Conservation (phyloP, 2,113 vertebrate species). For the Poicephalus gulielmi region DNA sequence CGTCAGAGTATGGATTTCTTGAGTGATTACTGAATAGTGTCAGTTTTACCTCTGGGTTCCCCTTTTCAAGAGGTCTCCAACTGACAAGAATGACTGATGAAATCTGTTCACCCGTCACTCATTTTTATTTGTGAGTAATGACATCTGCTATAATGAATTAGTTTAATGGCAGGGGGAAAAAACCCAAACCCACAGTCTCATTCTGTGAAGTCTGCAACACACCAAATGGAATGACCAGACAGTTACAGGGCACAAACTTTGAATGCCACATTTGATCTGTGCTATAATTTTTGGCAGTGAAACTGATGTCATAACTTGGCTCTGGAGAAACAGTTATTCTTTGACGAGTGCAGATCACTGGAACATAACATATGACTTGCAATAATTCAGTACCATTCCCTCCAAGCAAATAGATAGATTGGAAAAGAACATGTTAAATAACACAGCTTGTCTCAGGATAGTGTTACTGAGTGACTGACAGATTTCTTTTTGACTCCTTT, state of each 20-base stretch:
- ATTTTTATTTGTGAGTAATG: conserved; percentile 66
- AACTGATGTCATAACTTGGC: conserved; percentile 60
- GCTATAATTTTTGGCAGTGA: conserved; percentile 57
- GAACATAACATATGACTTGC: conserved; percentile 7
- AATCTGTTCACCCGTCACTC: conserved; percentile 50
- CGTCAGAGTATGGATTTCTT: conserved; percentile 49
- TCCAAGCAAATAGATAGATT: not conserved
- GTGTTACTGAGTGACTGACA: not conserved
- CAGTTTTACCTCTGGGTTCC: conserved; percentile 35
- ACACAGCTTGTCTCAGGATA: not conserved
- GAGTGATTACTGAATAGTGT: conserved; percentile 51
- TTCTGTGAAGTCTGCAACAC: conserved; percentile 35
- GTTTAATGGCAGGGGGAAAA: not conserved
- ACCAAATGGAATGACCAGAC: not conserved
- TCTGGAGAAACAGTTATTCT: conserved; percentile 40
- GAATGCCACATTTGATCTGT: conserved; percentile 52
- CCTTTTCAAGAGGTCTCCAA: conserved; percentile 60
- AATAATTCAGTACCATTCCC: not conserved
- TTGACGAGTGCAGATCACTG: conserved; percentile 45
- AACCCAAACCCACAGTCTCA: conserved; percentile 8
- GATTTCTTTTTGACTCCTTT: conserved; percentile 11
- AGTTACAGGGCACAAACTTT: conserved; percentile 37
- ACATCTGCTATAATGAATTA: conserved; percentile 68
- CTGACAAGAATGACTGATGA: conserved; percentile 53
- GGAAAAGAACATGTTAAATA: conserved; percentile 13